A percentile compares a stretch with the other conserved stretches of the same genome.
Conservation (phyloP, 1,140 invertebrate genomes). For the Daktulosphaira vitifoliae region DNA sequence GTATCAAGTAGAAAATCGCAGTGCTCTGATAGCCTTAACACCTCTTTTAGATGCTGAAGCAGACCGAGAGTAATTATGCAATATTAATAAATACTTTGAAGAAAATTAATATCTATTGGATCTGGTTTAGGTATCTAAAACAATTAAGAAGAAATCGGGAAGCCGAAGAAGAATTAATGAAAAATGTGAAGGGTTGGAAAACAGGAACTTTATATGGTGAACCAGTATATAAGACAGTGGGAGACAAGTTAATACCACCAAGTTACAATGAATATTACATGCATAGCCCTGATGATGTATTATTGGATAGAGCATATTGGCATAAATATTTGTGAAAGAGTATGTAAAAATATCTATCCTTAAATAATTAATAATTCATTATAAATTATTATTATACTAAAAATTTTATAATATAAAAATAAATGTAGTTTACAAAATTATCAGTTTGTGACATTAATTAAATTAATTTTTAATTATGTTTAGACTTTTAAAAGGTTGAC, state of each 20-base stretch:
- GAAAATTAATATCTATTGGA: no score
- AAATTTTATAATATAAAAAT: no score
- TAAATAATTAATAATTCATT: no score
- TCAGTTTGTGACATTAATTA: no score
- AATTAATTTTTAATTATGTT: no score
- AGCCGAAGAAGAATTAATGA: constrained; percentile 77
- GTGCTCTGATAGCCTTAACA: constrained; percentile 60
- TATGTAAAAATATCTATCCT: no score
- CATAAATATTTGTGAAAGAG: constrained; percentile 14
- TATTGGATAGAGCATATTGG: constrained; percentile 3
- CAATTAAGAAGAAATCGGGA: constrained; percentile 70
- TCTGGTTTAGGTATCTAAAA: constrained; percentile 60
- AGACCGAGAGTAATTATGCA: constrained; percentile 47
- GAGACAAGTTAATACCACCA: constrained; percentile 51
- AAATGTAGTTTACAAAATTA: no score
- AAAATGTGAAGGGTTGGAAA: constrained; percentile 77
- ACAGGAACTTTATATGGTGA: constrained; percentile 79
- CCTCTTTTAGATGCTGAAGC: constrained; percentile 71
- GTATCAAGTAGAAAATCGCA: constrained; percentile 59
- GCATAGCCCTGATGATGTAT: constrained; percentile 49
- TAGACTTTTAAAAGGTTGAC: no score
- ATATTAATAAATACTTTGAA: neutral
- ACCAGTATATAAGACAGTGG: constrained; percentile 57
- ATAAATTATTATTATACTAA: no score
- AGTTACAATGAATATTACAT: constrained; percentile 61